Evolutionary conservation across 2,113 vertebrate genomes (phyloP), one percentile per base, ranked within the genome.

Genomic region (Sebastes fasciatus): DNA sequence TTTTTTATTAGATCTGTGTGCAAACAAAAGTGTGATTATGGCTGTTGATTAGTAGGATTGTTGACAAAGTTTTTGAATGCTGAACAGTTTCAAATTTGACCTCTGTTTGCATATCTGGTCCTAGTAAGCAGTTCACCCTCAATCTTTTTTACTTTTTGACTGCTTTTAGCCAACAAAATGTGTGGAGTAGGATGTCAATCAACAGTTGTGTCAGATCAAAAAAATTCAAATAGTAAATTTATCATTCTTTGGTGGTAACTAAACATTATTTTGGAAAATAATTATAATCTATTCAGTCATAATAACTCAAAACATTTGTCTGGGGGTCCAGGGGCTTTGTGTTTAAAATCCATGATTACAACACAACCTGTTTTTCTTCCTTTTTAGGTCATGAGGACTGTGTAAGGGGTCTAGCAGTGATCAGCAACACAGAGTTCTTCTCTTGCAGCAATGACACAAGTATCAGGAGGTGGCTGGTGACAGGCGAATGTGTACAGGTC

Each of bases 361-460:
- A 60, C 4, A 1, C 6, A 63, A 9, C 4, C 14, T 6, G 26
- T 61, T 21, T 21, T 14, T 66, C n/a, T 91, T 84, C 1, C 75
- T 68, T 85, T 79, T 80, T 49, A 99, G 98, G 98, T n/a, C 98
- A 99, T 19, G 97, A 99, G 94, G 98, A 99, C 77, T 99, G 98
- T 92, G 97, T 99, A 34, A 94, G 98, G 88, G 98, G 97, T 57
- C 94, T 99, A 75, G 98, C 97, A 26, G 97, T 99, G 88, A 90
- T 99, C 89, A 97, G 92, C 94, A 96, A 95, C 85, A 92, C 77
- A 19, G 97, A 99, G 93, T 99, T 99, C 94, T 97, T 99, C 92
- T 99, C 98, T 45, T 99, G 98, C 94, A 96, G 98, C 91, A 99
- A 99, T 75, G 98, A 99, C 88, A 92, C 97, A 23, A 98, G 95